Evolutionary conservation across 1,140 invertebrate species (phyloP), one percentile per base, ranked within the genome.

Genomic region (Anthonomus grandis): DNA sequence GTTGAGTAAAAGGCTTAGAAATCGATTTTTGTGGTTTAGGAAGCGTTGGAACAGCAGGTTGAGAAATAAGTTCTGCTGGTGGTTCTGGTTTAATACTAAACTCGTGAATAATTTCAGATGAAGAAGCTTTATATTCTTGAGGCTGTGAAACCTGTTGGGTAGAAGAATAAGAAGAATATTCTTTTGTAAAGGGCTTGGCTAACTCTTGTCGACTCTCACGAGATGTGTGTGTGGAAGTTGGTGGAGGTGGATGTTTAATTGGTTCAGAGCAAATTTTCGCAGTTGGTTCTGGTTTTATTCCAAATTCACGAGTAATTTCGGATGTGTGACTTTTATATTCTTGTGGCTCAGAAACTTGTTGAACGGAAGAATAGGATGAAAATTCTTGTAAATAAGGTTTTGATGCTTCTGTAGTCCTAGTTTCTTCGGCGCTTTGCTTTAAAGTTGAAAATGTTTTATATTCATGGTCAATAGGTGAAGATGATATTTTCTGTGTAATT

Each of bases 271-370:
- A 81, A 15, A 87, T 85, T 73, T 87, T 82, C 12, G 86, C 84
- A 6, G 85, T 85, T 19, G 86, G 82, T 68, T 86, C 86, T 0
- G 86, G 86, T 49, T 81, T 76, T 0, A 87, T 62, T 67, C 79
- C 79, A 34, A 86, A 78, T 57, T 80, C 78, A 39, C 70, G 60
- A 12, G 70, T 60, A 38, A 52, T 19, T n/a, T 58, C 48, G 4
- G 49, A 51, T 4, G 63, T 50, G 25, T 56, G 53, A 21, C 31
- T 70, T 61, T 21, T 64, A 63, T 60, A 60, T 13, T 60, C 23
- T 31, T 50, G 36, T 67, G 57, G 12, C 48, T 65, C 34, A 59
- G 61, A 0, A 62, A 62, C 12, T 56, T 59, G 18, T 22, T 64
- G 54, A 17, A 34, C 17, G 13, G 62, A 60, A 25, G 58, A 57